Evolutionary conservation across 2,888 invertebrate genomes (phyloP).

Genomic region (Eupithecia subfuscata): DNA sequence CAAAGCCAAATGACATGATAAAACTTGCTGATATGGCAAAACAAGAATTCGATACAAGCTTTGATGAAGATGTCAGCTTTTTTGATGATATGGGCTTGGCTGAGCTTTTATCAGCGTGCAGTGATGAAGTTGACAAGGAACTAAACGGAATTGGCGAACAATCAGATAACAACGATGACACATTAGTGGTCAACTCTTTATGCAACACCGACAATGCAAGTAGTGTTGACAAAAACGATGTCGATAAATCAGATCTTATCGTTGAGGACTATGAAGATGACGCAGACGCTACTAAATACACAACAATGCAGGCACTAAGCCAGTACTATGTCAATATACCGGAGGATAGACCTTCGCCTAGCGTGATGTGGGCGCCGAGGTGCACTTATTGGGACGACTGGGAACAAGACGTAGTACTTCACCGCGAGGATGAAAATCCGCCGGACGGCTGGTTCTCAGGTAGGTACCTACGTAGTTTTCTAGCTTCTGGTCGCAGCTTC

Average conservation of each 20-base stretch:
- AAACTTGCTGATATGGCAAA: not conserved
- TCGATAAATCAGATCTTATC: not conserved
- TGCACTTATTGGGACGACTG: constrained; percentile 13
- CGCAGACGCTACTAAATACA: not conserved
- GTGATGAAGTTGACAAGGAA: not conserved
- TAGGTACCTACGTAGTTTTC: constrained; percentile 10
- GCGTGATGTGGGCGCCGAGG: not conserved
- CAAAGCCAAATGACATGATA: not conserved
- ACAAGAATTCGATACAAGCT: not conserved
- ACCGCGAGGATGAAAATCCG: not conserved
- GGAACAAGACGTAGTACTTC: constrained; percentile 12
- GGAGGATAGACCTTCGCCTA: not conserved
- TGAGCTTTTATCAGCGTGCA: not conserved
- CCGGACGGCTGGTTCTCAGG: not conserved
- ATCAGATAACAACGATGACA: not conserved
- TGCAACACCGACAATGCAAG: not conserved
- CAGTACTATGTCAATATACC: constrained; percentile 12
- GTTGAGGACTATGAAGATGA: not conserved
- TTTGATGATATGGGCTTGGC: not conserved
- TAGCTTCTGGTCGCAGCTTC: not conserved
- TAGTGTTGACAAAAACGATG: not conserved
- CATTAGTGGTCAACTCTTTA: not conserved
- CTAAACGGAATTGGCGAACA: not conserved
- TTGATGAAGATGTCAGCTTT: not conserved
- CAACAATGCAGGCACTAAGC: constrained; percentile 8